phyloP scores from a whole-genome alignment of 2,113 vertebrate species.

The Isurus oxyrinchus region DNA sequence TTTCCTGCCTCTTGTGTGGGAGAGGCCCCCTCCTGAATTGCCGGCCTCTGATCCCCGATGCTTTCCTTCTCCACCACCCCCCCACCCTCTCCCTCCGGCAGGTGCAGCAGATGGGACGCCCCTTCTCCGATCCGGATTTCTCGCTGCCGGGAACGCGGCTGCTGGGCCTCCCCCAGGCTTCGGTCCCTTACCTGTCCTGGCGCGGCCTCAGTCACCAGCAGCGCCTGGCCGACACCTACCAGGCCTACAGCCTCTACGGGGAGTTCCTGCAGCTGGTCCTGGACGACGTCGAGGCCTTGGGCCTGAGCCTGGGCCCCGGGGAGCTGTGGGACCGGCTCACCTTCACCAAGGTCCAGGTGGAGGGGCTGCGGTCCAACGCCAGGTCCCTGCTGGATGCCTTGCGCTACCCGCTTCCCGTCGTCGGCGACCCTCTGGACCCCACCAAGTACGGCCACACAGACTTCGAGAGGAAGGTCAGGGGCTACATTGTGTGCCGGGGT shows the following conservation, averaged over 20 bases:
- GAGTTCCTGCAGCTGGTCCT: constrained; percentile 51
- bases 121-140: constrained; percentile 52
- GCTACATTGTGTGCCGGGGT: constrained; percentile 51
- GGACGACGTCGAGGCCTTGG: constrained; percentile 46
- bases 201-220: constrained; percentile 41
- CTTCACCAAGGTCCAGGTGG: constrained; percentile 43
- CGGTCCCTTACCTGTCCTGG: constrained; percentile 47
- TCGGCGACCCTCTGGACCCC: constrained; percentile 38
- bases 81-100: no score
- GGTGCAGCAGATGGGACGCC: constrained; percentile 51
- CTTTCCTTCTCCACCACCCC: no score
- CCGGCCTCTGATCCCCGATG: background rate
- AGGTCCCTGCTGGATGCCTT: constrained; percentile 45
- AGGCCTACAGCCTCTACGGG: constrained; percentile 45
- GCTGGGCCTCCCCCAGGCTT: constrained; percentile 43
- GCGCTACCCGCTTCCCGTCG: constrained; percentile 38
- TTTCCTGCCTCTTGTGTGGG: no score
- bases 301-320: constrained; percentile 39
- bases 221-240: constrained; percentile 41
- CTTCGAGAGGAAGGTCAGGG: constrained; percentile 52
- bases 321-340: constrained; percentile 45
- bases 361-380: constrained; percentile 50
- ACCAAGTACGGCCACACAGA: constrained; percentile 37
- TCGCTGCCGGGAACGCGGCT: constrained; percentile 43
- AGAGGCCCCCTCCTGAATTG: no score